Base-by-base conservation (phyloP, 2,113 vertebrate genomes). In the Bufo gargarizans region DNA sequence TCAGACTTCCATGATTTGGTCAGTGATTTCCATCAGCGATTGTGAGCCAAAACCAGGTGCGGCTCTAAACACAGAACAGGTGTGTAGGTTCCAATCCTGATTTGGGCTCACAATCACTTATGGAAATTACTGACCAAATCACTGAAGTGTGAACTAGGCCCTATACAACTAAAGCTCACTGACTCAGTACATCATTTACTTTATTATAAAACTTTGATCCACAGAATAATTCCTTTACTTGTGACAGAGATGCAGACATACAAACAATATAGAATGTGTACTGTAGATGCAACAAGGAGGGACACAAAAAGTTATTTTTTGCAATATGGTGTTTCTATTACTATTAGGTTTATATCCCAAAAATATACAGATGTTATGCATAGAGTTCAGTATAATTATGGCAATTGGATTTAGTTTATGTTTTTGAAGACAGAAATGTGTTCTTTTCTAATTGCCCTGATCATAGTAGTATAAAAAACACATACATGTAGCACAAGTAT, bases 301-400 rank as follows among this genome's bases (percentile, higher is more conserved):
- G 17, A 6, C 49, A 22, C 49, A 78, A 20, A 53, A n/a, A 50
- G 22, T 53, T 0, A 55, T n/a, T 53, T 77, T 55, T 77, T 6
- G 45, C 49, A 50, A 50, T 77, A 11, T 4, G 19, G 17, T 77
- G 47, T 77, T 78, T n/a, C 11, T 50, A 22, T 55, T 78, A 53
- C 11, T 50, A 22, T 55, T 20, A 55, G 22, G 49, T 4, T 47
- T 10, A 71, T 78, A 20, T n/a, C 20, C 67, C 33, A 33, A 53
- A 12, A 55, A 78, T 78, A 78, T 78, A 78, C 76, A 78, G n/a
- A 78, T 49, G 49, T 77, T 47, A 77, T 77, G 7, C 6, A n/a
- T 53, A 50, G 47, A n/a, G 19, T n/a, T 20, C 49, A 53, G 8
- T 22, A 55, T 50, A 12, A 53, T n/a, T 55, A 78, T 12, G 9